These are phyloP conservation scores for Drosophila picticornis DNA, from an alignment of 2,888 invertebrate species.

Conservation along the genomic window DNA sequence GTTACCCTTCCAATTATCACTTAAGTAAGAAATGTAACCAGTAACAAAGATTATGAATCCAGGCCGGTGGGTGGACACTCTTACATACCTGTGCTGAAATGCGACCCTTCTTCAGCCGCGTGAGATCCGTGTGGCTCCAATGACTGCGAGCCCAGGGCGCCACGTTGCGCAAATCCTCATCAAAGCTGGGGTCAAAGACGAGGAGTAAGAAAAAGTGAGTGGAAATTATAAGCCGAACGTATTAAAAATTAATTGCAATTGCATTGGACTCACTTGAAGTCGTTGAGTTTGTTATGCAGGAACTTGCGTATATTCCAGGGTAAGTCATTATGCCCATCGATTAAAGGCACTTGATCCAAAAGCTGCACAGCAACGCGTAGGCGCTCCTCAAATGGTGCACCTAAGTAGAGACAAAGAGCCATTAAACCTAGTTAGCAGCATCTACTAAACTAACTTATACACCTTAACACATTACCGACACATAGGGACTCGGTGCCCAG, in stretches of 20 bases:
- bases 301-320: constrained; percentile 97
- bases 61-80: constrained; percentile 41
- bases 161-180: constrained; percentile 89
- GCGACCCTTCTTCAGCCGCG: constrained; percentile 90
- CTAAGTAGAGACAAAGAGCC: constrained; percentile 75
- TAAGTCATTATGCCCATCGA: constrained; percentile 95
- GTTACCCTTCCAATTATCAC: neutral
- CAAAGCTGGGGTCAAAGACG: constrained; percentile 86
- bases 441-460: constrained; percentile 65
- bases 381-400: constrained; percentile 91
- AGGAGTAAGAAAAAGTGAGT: constrained; percentile 1
- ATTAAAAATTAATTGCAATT: constrained; percentile 58
- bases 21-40: no score
- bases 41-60: constrained; percentile 15
- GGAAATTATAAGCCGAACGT: constrained; percentile 15
- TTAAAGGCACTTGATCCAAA: constrained; percentile 91
- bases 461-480: constrained; percentile 48
- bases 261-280: constrained; percentile 88
- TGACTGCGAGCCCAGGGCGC: constrained; percentile 90
- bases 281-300: constrained; percentile 94
- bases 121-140: constrained; percentile 93
- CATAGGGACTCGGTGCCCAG: constrained; percentile 6
- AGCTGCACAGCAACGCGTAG: constrained; percentile 90
- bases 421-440: constrained; percentile 41
- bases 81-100: constrained; percentile 93